These are phyloP conservation scores for Drosophila melanica DNA, from an alignment of 1,140 invertebrate species.

Conservation along the genomic window DNA sequence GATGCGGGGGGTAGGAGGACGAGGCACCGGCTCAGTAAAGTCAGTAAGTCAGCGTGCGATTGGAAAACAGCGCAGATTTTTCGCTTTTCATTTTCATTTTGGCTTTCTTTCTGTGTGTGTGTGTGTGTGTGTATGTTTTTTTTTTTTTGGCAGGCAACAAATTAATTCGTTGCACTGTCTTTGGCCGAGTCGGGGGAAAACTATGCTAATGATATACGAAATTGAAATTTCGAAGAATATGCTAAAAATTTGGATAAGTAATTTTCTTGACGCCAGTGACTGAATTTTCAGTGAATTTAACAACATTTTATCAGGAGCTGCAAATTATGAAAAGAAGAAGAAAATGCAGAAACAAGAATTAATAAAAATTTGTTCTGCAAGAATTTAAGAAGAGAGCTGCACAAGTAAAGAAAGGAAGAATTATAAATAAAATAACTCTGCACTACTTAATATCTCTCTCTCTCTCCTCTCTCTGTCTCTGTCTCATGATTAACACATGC, in stretches of 20 bases:
- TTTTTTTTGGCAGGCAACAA: conserved; percentile 56
- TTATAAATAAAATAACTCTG: too few relatives aligned
- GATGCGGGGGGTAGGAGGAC: neutral
- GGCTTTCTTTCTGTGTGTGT: conserved; percentile 15
- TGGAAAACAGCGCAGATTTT: conserved; percentile 75
- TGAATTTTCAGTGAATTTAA: neutral
- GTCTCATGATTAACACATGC: neutral
- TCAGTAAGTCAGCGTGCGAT: conserved; percentile 74
- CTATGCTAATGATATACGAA: conserved; percentile 78
- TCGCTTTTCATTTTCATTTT: conserved; percentile 48
- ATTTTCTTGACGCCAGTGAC: conserved; percentile 19
- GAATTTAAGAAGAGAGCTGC: neutral
- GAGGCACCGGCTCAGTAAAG: conserved; percentile 27
- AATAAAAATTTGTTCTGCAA: neutral
- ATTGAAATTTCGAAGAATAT: conserved; percentile 74
- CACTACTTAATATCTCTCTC: too few relatives aligned
- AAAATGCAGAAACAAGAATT: neutral
- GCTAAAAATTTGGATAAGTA: conserved; percentile 44
- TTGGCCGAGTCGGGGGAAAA: conserved; percentile 36
- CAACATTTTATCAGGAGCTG: neutral
- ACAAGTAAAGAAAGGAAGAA: neutral
- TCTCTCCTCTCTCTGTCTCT: too few relatives aligned
- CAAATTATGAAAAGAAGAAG: neutral
- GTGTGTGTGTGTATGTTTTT: neutral
- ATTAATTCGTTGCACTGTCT: conserved; percentile 73